A percentile compares a stretch with the other conserved stretches of the same genome.
Conservation (phyloP, 2,113 vertebrate genomes). For the Phoenicopterus ruber region DNA sequence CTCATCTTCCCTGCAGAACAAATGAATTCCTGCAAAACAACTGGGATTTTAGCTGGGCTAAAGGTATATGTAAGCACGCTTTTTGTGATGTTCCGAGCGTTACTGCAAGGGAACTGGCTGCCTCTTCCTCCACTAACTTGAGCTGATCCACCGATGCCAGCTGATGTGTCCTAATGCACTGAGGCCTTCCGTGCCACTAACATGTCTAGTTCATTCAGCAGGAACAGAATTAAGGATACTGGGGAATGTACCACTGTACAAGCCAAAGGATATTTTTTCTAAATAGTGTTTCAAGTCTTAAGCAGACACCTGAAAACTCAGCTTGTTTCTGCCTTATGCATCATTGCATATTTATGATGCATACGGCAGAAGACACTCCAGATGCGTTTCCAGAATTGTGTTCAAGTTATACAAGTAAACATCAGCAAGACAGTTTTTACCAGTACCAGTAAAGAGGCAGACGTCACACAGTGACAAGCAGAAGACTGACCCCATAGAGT, state of each 20-base stretch:
- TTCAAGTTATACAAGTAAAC: conserved; percentile 20
- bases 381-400: neutral
- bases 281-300: neutral
- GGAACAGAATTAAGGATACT: neutral
- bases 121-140: neutral
- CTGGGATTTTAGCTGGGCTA: neutral
- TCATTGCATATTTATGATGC: neutral
- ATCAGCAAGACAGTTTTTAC: conserved; percentile 22
- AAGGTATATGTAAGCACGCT: neutral
- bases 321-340: neutral
- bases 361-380: neutral
- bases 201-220: neutral
- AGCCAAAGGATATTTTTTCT: neutral
- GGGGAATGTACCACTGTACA: neutral
- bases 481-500: neutral
- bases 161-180: neutral
- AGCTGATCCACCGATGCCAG: neutral
- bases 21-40: neutral
- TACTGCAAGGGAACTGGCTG: neutral
- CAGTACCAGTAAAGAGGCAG: neutral
- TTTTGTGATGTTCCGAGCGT: neutral
- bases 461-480: neutral
- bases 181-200: neutral
- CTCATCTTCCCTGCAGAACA: neutral
- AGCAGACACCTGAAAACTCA: neutral